A percentile compares a stretch with the other conserved stretches of the same genome.
phyloP scores from a whole-genome alignment of 2,888 invertebrate genomes.

The Pandemis heparana region DNA sequence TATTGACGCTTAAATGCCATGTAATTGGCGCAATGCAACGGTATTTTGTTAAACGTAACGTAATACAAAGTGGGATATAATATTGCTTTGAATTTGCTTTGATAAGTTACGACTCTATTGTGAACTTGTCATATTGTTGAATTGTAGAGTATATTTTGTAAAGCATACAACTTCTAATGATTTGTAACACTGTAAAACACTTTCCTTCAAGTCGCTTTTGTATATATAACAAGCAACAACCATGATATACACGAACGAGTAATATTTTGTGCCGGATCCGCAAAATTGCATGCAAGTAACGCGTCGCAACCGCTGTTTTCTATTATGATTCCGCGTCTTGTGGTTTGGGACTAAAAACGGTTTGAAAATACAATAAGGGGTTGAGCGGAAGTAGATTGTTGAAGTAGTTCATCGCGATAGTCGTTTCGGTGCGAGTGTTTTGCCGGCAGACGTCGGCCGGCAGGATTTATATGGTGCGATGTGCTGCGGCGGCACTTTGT shows the following conservation, averaged over 20 bases:
- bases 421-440: slow-evolving; percentile 56
- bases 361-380: slow-evolving; percentile 42
- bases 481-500: slow-evolving; percentile 65
- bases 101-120: slow-evolving; percentile 38
- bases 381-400: slow-evolving; percentile 52
- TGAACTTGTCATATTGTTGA: slow-evolving; percentile 47
- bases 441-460: slow-evolving; percentile 53
- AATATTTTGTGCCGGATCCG: slow-evolving; percentile 31
- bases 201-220: slow-evolving; percentile 16
- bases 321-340: slow-evolving; percentile 31
- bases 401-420: slow-evolving; percentile 58
- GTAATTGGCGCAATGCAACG: slow-evolving; percentile 59
- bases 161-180: neutral
- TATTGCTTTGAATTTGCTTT: slow-evolving; percentile 34
- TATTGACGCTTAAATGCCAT: slow-evolving; percentile 64
- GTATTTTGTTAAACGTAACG: slow-evolving; percentile 52
- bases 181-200: slow-evolving; percentile 8
- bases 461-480: slow-evolving; percentile 71
- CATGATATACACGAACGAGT: slow-evolving; percentile 27
- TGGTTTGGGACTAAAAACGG: slow-evolving; percentile 29
- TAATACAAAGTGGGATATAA: slow-evolving; percentile 25
- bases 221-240: slow-evolving; percentile 23
- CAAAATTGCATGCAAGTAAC: slow-evolving; percentile 38
- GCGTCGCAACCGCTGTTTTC: slow-evolving; percentile 33
- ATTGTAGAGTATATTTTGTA: slow-evolving; percentile 45